Evolutionary conservation across 2,797 vertebrate species (phyloP).

Genomic region (Streptopelia turtur): DNA sequence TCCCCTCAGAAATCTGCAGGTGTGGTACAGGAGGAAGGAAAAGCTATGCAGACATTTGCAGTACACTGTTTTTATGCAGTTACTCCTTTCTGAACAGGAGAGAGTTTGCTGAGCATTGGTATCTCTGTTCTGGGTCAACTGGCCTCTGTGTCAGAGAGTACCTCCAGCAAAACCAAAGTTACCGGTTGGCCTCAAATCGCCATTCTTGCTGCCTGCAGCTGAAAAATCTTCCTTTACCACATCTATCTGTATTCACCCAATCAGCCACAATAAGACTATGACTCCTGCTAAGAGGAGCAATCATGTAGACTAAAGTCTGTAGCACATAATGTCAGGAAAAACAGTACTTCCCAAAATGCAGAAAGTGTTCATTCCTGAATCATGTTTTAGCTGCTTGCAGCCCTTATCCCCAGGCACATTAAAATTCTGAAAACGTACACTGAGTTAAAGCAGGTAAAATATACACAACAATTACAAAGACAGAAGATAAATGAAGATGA

Average conservation of each 20-base stretch:
- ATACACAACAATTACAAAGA: constrained; percentile 14
- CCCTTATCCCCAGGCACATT: background rate
- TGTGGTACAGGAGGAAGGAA: background rate
- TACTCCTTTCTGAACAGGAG: background rate
- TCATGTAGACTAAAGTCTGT: background rate
- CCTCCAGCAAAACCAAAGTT: background rate
- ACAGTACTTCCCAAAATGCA: background rate
- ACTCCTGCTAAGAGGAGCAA: background rate
- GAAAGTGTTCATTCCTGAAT: background rate
- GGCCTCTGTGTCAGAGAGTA: background rate
- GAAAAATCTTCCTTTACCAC: background rate
- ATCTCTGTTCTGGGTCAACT: background rate
- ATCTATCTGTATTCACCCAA: background rate
- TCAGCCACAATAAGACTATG: background rate
- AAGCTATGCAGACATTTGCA: background rate
- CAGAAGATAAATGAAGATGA: constrained; percentile 27
- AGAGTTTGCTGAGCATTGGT: background rate
- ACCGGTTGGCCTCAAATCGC: background rate
- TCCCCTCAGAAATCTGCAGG: background rate
- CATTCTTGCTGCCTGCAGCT: background rate
- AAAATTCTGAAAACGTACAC: background rate
- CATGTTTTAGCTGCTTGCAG: background rate
- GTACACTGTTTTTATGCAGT: background rate
- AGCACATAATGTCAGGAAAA: background rate
- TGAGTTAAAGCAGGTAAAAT: constrained; percentile 24